A percentile compares a stretch with the other conserved stretches of the same genome.
These are phyloP conservation scores for Misgurnus anguillicaudatus DNA, from an alignment of 2,113 vertebrate genomes.

Conservation along the genomic window DNA sequence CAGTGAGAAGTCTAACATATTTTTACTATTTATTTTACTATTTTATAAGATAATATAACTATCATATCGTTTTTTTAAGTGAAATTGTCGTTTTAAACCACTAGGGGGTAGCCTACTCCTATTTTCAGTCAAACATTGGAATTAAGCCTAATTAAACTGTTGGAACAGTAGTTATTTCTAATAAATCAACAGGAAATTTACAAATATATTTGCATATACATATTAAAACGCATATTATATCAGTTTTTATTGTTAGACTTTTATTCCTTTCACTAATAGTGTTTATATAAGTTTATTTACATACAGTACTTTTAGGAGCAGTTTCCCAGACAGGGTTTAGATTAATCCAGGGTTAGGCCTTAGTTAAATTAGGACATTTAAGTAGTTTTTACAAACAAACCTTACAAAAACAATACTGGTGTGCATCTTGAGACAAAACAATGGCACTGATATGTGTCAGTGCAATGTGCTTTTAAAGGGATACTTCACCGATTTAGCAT, in stretches of 20 bases:
- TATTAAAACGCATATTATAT: neutral
- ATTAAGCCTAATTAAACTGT: neutral
- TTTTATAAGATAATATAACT: neutral
- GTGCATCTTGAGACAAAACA: too few relatives aligned
- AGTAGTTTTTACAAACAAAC: too few relatives aligned
- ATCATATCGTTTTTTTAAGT: neutral
- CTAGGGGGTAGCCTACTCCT: neutral
- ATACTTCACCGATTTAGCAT: too few relatives aligned
- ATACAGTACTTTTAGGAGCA: too few relatives aligned
- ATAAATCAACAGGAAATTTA: neutral
- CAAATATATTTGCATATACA: neutral
- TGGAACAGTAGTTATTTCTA: neutral
- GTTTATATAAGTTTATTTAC: too few relatives aligned
- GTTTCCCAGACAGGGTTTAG: too few relatives aligned
- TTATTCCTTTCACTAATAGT: neutral
- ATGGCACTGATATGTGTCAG: too few relatives aligned
- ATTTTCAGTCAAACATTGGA: neutral
- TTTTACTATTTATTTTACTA: neutral
- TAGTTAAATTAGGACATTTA: too few relatives aligned
- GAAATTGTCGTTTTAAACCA: neutral
- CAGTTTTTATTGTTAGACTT: neutral
- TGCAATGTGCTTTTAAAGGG: too few relatives aligned
- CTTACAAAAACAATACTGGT: too few relatives aligned
- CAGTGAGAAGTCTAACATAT: neutral
- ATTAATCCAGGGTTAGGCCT: too few relatives aligned